phyloP scores from a whole-genome alignment of 2,113 vertebrate genomes.

The Balaeniceps rex region DNA sequence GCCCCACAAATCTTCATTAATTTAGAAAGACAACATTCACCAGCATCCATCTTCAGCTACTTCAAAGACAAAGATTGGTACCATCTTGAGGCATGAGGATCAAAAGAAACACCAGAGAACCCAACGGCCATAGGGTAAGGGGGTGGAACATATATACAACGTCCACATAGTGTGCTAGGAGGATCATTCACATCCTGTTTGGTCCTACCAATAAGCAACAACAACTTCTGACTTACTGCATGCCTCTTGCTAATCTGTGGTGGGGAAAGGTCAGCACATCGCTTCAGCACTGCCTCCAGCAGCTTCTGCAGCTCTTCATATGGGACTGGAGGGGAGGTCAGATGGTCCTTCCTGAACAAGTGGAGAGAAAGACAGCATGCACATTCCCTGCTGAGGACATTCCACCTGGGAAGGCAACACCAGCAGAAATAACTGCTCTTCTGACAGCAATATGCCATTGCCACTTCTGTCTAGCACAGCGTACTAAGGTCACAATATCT shows the following conservation, averaged over 20 bases:
- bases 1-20: neutral
- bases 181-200: neutral
- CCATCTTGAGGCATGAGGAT: neutral
- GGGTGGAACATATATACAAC: neutral
- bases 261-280: conserved; percentile 76
- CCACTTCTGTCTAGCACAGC: neutral
- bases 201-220: neutral
- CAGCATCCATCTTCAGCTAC: neutral
- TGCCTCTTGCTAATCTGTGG: conserved; percentile 40
- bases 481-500: neutral
- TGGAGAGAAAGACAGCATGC: conserved; percentile 20
- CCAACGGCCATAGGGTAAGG: neutral
- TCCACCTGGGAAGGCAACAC: neutral
- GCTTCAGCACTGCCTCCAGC: conserved; percentile 75
- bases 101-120: neutral
- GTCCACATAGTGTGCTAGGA: neutral
- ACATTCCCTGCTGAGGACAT: neutral
- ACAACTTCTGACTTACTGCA: conserved; percentile 50
- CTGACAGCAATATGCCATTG: neutral
- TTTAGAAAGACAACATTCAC: neutral
- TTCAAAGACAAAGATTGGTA: neutral
- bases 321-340: conserved; percentile 82
- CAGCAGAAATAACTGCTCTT: neutral
- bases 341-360: conserved; percentile 83
- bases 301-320: conserved; percentile 79